Evolutionary conservation across 1,140 invertebrate species (phyloP), one percentile per base, ranked within the genome.

Genomic region (Sesamia nonagrioides): DNA sequence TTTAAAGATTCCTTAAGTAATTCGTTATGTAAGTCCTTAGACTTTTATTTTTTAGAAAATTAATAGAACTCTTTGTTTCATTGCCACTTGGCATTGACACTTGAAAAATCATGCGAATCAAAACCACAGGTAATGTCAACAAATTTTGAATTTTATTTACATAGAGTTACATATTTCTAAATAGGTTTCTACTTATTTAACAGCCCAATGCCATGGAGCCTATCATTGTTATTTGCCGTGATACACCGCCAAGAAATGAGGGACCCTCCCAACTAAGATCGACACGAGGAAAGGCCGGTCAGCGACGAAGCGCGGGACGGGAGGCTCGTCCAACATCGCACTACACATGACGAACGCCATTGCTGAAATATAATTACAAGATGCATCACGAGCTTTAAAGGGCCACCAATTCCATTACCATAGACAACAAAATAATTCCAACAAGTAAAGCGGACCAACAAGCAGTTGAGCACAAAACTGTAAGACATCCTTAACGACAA

Each of bases 221-320:
- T 35, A 69, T 52, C 42, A 63, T 21, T 79, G 48, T 37, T 78
- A 6, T 4, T 73, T 45, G 11, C 61, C 61, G 18, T 60, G 71
- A 48, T 82, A 72, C 9, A 66, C 54, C 0, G 83, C 81, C 11
- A 58, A 8, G 77, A 84, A 84, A 21, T 74, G 54, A 6, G 77
- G 72, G 4, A 35, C 60, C 7, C 56, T 69, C 5, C 58, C 35
- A 11, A 74, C 68, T 11, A 75, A 8, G 54, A 85, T 79, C 7
- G 54, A 71, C 15, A 50, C 69, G 6, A 85, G 37, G 77, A 85
- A 85, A 11, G 83, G 83, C 7, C 77, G 79, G 63, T 83, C 72
- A 0, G 83, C 83, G n/a, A 21, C 56, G 63, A 85, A 85, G 1
- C 35, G 33, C 18, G 42, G 71, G 52, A 82, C 78, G 2, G 79